Evolutionary conservation across 1,140 invertebrate species (phyloP), one percentile per base, ranked within the genome.

Genomic region (Trialeurodes vaporariorum): DNA sequence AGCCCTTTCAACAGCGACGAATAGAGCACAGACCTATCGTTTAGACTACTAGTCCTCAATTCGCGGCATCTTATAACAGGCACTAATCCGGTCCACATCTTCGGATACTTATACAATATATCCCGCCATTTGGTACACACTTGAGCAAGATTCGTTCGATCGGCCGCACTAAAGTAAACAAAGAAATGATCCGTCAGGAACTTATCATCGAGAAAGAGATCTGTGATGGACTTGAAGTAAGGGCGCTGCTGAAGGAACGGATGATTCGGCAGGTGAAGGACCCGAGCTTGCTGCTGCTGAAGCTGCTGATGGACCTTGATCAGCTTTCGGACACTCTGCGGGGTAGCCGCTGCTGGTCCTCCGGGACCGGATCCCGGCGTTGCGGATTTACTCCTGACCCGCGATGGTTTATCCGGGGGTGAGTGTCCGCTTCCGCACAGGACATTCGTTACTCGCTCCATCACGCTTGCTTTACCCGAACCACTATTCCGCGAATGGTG

Each of bases 111-210:
- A 76, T 96, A 96, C 25, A 96, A 79, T 63, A 93, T 82, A 73
- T 93, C 90, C 67, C 91, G 83, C 93, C 93, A 96, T 76, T 85
- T 83, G 68, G 84, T 82, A 78, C 92, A 94, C 40, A 89, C 87
- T 81, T 92, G 88, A 22, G 92, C 89, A 70, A 96, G 80, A 5
- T 84, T 79, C 59, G 88, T 83, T 68, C 92, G 82, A 71, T 96
- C 93, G 60, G 82, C 83, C 0, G 90, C 80, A 59, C 83, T 86
- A 76, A 96, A 94, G 75, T 93, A 94, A 21, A 86, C 80, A 79
- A 96, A 95, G 79, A 96, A 93, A 69, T 83, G 82, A 17, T 49
- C 34, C 25, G 82, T 82, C 12, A 96, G 83, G 77, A 96, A 96
- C 68, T 86, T 81, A 69, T 94, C 92, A 74, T 96, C 91, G 70